phyloP scores from a whole-genome alignment of 2,113 vertebrate genomes.

The Chiloscyllium plagiosum region DNA sequence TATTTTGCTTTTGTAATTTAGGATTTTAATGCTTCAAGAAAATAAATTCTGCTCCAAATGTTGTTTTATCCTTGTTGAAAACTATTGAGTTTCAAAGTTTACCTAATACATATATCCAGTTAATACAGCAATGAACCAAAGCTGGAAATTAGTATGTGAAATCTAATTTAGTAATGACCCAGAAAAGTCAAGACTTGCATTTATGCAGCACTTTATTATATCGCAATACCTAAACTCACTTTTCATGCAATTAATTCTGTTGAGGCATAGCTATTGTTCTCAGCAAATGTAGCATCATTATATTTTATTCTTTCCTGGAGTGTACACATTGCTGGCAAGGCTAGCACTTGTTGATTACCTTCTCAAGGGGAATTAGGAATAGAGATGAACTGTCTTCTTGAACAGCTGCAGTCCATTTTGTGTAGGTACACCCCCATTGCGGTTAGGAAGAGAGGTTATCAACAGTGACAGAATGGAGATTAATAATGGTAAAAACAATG shows the following conservation, averaged over 20 bases:
- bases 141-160: not conserved
- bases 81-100: not conserved
- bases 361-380: not conserved
- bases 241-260: not conserved
- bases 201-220: not conserved
- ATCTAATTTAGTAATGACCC: not conserved
- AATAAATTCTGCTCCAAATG: not conserved
- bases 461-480: not conserved
- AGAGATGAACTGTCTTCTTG: not conserved
- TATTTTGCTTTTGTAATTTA: not conserved
- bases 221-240: not conserved
- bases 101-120: not conserved
- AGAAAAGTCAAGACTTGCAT: not conserved
- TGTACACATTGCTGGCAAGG: not conserved
- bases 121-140: not conserved
- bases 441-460: not conserved
- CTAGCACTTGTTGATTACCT: not conserved
- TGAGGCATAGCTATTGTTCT: not conserved
- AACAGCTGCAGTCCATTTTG: not conserved
- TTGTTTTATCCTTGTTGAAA: not conserved
- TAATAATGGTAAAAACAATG: too few relatives aligned
- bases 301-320: not conserved
- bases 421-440: too few relatives aligned
- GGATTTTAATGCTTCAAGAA: not conserved
- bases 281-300: not conserved